Conservation (phyloP, 2,113 vertebrate genomes). For the Chiloscyllium plagiosum region DNA sequence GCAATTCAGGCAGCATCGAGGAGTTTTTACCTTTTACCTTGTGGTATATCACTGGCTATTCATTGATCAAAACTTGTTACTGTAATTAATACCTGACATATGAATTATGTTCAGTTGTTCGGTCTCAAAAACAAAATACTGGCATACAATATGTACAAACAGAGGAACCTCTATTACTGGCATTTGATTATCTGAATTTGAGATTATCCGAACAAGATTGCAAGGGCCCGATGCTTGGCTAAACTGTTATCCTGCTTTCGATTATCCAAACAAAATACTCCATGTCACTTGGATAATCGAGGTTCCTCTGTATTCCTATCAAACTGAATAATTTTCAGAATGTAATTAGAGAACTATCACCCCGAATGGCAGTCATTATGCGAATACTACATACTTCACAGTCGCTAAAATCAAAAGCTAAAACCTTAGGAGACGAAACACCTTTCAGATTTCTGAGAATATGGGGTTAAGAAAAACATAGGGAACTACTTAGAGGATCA, state of each 20-base stretch:
- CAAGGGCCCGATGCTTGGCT: no score
- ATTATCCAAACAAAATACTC: no score
- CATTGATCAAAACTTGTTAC: neutral
- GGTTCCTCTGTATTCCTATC: neutral
- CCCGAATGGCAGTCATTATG: neutral
- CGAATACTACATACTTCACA: neutral
- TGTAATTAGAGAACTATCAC: neutral
- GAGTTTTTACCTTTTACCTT: no score
- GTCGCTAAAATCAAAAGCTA: neutral
- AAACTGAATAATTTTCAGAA: neutral
- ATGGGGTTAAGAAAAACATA: neutral
- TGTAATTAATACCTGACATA: neutral
- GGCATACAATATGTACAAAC: no score
- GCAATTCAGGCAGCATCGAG: no score
- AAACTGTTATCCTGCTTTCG: no score
- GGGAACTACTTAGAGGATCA: neutral
- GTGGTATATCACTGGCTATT: neutral
- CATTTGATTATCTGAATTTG: no score
- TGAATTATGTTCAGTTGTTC: neutral
- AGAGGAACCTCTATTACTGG: no score
- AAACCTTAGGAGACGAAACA: neutral
- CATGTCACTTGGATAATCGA: no score
- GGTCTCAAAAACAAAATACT: neutral
- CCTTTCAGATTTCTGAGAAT: neutral
- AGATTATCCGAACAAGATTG: no score